Evolutionary conservation across 1,140 invertebrate genomes (phyloP).

Genomic region (Drosophila nikananu): DNA sequence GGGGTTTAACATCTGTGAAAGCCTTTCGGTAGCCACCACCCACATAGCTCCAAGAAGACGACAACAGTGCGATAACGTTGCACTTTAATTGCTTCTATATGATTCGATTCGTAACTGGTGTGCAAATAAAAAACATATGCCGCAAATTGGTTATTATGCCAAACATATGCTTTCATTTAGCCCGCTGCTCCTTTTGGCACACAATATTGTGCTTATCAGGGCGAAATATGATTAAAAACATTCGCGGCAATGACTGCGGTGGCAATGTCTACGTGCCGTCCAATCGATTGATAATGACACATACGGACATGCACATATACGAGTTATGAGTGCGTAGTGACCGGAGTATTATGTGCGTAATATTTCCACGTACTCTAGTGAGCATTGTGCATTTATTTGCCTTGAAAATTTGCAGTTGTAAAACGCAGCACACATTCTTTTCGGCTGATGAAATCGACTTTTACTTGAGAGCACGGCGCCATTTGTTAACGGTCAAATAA

Average conservation of each 20-base stretch:
- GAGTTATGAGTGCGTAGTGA: slow-evolving; percentile 11
- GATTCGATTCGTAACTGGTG: not conserved
- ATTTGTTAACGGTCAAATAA: slow-evolving; percentile 64
- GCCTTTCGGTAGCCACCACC: not conserved
- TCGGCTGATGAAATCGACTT: slow-evolving; percentile 13
- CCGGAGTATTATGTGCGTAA: slow-evolving; percentile 30
- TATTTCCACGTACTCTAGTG: slow-evolving; percentile 49
- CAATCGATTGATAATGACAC: slow-evolving; percentile 53
- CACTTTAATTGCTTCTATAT: slow-evolving; percentile 32
- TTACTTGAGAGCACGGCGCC: slow-evolving; percentile 25
- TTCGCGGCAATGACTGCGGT: slow-evolving; percentile 40
- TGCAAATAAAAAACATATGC: slow-evolving; percentile 62
- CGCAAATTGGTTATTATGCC: slow-evolving; percentile 45
- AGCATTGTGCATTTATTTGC: slow-evolving; percentile 4
- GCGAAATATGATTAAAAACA: slow-evolving; percentile 51
- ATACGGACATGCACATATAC: slow-evolving; percentile 21
- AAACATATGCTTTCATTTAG: slow-evolving; percentile 53
- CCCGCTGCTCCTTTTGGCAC: not conserved
- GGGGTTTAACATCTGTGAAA: not conserved
- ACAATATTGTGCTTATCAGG: slow-evolving; percentile 31
- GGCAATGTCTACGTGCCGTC: slow-evolving; percentile 47
- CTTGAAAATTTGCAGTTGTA: slow-evolving; percentile 10
- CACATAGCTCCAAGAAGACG: slow-evolving; percentile 1
- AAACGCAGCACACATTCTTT: slow-evolving; percentile 12
- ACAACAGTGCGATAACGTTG: slow-evolving; percentile 25